Base-by-base conservation (phyloP, 2,888 invertebrate genomes). In the Heteromurus nitidus region DNA sequence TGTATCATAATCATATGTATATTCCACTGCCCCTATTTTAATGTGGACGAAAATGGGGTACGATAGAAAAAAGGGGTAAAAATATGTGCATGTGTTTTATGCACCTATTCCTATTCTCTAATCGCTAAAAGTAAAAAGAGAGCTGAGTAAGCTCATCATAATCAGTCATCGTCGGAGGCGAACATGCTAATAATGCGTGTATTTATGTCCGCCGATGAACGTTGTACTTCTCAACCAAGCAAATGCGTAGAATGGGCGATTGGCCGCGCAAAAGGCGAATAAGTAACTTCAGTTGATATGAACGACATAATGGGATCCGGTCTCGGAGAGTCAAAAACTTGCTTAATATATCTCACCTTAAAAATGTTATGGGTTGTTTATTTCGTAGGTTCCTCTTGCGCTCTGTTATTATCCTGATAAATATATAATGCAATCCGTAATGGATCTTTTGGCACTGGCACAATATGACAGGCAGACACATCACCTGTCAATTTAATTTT, bases 401-500 rank as follows among this genome's bases (percentile, higher is more conserved):
- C n/a, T n/a, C n/a, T n/a, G n/a, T n/a, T n/a, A n/a, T n/a, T n/a
- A n/a, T n/a, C n/a, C n/a, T n/a, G n/a, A n/a, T n/a, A n/a, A n/a
- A n/a, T n/a, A n/a, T n/a, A n/a, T n/a, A n/a, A n/a, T 62, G 0
- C n/a, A 58, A 68, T 60, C 69, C 30, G 70, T 30, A 70, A 64
- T 55, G 47, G 36, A 79, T 70, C 70, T 64, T 70, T 50, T 30
- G 77, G 64, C 70, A 79, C 26, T 60, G 68, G 67, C 68, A 76
- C 76, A 76, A 76, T 69, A 77, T 77, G 77, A 77, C 77, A 79
- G 64, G 50, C 13, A 79, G 70, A 64, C 70, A 70, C 79, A 79
- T 79, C 79, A 70, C 62, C 69, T 79, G 79, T 79, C 79, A 79
- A 70, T 79, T 70, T 69, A 77, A 50, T 77, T 79, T 79, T 70